Evolutionary conservation across 23 tunicate genomes (phyloP), one percentile per base, ranked within the genome.

Genomic region (Ascidia mentula): DNA sequence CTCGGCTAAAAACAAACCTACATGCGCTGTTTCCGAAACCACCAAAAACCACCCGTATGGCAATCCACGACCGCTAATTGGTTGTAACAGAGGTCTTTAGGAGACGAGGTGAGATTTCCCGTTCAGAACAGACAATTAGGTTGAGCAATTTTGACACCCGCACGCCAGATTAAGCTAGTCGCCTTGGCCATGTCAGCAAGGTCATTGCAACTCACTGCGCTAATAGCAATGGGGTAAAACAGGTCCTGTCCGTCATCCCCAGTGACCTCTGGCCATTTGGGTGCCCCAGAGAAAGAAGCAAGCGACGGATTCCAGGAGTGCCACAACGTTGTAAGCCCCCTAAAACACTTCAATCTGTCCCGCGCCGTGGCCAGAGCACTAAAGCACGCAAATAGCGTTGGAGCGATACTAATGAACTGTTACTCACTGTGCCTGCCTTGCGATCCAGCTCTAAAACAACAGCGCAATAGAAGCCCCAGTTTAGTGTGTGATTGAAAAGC

Each of bases 331-430:
- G 65, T 53, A 53, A 53, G 65, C 65, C 65, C 65, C 65, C 65
- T 5, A 53, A 53, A 5, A 28, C 65, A 6, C 65, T 53, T 53
- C 65, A 53, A 1, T 53, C 4, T 28, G 7, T 9, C 53, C 53
- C 53, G 12, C 13, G 65, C 65, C 13, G 65, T 1, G 65, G 22
- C 65, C 28, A 3, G 65, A 28, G 28, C 65, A 53, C 65, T 53
- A 53, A 53, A 53, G 65, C 65, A 53, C 65, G 65, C 65, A 53
- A 53, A 53, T 70, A 34, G 74, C 74, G 38, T 70, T 70, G 74
- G 32, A 70, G 74, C 74, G 74, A 70, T 70, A 70, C 74, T 70
- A 70, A 70, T 70, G 74, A 70, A 70, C 74, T 32, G 38, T 6
- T 70, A 34, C 74, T 70, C 38, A 30, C 38, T 36, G 74, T 20